These are phyloP conservation scores for Tetraodon nigroviridis DNA, from an alignment of 2,113 vertebrate species.

Conservation along the genomic window DNA sequence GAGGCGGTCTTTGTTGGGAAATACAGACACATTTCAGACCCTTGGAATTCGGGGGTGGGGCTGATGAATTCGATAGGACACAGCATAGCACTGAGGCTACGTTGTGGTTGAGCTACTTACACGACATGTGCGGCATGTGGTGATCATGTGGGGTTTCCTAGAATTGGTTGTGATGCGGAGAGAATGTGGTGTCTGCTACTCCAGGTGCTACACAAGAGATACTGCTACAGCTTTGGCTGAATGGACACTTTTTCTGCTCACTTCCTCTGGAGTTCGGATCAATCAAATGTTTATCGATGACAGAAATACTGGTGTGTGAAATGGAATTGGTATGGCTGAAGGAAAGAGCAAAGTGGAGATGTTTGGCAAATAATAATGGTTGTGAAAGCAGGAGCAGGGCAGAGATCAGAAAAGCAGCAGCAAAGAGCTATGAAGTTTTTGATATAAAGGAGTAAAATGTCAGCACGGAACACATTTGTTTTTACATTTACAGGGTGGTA, in stretches of 20 bases:
- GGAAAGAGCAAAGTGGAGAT: constrained; percentile 33
- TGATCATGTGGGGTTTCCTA: constrained; percentile 30
- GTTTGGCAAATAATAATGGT: constrained; percentile 45
- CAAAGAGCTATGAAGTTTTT: constrained; percentile 13
- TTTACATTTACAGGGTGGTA: constrained; percentile 11
- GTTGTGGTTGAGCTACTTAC: constrained; percentile 37
- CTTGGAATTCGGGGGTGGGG: constrained; percentile 24
- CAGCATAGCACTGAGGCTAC: constrained; percentile 37
- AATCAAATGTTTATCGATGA: constrained; percentile 15
- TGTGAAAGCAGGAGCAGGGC: constrained; percentile 48
- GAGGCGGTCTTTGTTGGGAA: constrained; percentile 72
- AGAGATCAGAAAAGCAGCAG: constrained; percentile 60
- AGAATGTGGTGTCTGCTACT: constrained; percentile 16
- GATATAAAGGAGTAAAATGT: constrained; percentile 13
- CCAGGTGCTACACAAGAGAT: constrained; percentile 17
- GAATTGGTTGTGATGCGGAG: constrained; percentile 18
- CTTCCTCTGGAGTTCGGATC: constrained; percentile 3
- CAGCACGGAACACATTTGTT: not conserved
- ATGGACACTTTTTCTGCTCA: constrained; percentile 21
- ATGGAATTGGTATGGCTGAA: constrained; percentile 23
- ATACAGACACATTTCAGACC: constrained; percentile 70
- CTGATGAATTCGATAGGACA: constrained; percentile 43
- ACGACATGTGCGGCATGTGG: constrained; percentile 25
- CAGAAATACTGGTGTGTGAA: not conserved
- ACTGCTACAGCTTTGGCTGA: constrained; percentile 27